phyloP scores from a whole-genome alignment of 37 sponge, comb jelly and placozoan genomes.

The Tethya wilhelma region DNA sequence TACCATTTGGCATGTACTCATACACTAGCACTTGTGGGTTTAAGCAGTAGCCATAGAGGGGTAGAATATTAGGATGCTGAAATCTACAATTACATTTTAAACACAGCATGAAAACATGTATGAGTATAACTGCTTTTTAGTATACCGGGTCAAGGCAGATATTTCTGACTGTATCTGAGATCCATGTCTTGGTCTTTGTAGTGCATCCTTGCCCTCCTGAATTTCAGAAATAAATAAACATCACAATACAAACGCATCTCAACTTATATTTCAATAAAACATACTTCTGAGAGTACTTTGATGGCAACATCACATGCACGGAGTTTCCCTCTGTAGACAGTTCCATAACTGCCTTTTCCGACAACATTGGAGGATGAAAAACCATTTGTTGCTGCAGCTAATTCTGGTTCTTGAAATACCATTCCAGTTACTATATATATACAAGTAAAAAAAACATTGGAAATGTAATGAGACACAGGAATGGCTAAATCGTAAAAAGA shows the following conservation, averaged over 20 bases:
- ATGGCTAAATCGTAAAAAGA: no score
- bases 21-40: constrained; percentile 10
- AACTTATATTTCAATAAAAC: neutral
- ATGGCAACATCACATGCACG: constrained; percentile 2
- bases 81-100: constrained; percentile 7
- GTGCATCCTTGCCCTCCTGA: constrained; percentile 1
- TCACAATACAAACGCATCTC: neutral
- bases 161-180: neutral
- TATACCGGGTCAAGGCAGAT: constrained; percentile 1
- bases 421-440: no score
- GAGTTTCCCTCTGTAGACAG: neutral
- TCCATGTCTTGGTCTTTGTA: neutral
- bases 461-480: no score
- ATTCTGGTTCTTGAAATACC: no score
- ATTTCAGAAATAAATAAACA: neutral
- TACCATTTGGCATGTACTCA: constrained; percentile 22
- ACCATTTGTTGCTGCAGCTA: no score
- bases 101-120: neutral
- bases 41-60: constrained; percentile 4
- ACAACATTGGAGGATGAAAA: no score
- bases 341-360: constrained; percentile 14
- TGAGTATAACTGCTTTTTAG: neutral
- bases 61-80: constrained; percentile 23
- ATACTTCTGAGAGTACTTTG: constrained; percentile 7
- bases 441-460: no score